Percentiles rank a stretch among this genome's conserved stretches.
These are phyloP conservation scores for Megaceryle alcyon DNA, from an alignment of 2,797 vertebrate genomes.

Conservation along the genomic window DNA sequence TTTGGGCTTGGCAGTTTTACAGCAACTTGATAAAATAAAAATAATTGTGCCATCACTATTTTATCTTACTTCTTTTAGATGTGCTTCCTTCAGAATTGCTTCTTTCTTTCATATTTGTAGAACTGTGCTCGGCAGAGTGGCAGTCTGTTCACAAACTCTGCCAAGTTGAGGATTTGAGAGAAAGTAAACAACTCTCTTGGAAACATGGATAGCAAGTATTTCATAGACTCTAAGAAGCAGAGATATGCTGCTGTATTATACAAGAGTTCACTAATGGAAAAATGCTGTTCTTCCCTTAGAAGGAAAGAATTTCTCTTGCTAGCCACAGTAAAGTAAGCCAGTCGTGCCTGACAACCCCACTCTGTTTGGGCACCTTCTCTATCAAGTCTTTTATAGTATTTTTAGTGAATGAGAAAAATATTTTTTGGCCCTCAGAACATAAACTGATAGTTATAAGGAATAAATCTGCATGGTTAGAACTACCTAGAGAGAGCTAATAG, in stretches of 20 bases:
- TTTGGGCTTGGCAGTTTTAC: slow-evolving; percentile 56
- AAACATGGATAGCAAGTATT: slow-evolving; percentile 8
- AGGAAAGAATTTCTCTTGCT: neutral
- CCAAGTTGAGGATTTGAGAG: slow-evolving; percentile 52
- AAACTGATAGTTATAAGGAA: neutral
- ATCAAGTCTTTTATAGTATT: neutral
- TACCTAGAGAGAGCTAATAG: neutral
- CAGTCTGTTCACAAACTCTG: slow-evolving; percentile 50
- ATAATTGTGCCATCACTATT: slow-evolving; percentile 57
- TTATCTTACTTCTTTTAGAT: slow-evolving; percentile 60
- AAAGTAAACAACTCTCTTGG: slow-evolving; percentile 57
- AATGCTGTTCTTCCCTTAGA: slow-evolving; percentile 10
- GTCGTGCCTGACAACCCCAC: neutral
- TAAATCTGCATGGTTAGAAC: neutral
- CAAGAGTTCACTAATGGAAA: slow-evolving; percentile 55
- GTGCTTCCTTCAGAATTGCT: slow-evolving; percentile 50
- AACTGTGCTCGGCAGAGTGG: slow-evolving; percentile 30
- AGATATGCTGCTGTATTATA: slow-evolving; percentile 54
- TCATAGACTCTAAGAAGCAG: neutral
- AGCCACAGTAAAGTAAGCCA: neutral
- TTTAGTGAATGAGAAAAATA: neutral
- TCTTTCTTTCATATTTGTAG: slow-evolving; percentile 48
- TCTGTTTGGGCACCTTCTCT: neutral
- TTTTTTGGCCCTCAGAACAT: neutral
- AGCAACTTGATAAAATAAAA: slow-evolving; percentile 64